phyloP scores from a whole-genome alignment of 2,888 invertebrate species.

The Xestobium rufovillosum region DNA sequence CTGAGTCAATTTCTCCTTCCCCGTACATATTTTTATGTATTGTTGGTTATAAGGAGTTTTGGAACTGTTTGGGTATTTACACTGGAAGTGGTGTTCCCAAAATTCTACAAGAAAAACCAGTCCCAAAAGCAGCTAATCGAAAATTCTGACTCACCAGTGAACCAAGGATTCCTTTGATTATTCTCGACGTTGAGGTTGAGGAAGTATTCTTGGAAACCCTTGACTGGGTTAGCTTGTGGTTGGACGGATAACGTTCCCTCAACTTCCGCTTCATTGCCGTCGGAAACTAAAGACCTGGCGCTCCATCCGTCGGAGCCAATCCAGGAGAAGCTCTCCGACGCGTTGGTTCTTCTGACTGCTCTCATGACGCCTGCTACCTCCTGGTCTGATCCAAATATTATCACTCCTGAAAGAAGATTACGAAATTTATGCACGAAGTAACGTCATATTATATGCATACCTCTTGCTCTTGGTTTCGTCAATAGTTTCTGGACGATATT shows the following conservation, averaged over 20 bases:
- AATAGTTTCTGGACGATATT: conserved; percentile 77
- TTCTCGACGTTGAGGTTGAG: conserved; percentile 73
- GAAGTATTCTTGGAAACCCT: conserved; percentile 83
- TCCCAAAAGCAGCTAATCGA: conserved; percentile 8
- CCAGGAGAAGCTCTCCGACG: conserved; percentile 88
- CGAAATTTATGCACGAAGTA: neutral
- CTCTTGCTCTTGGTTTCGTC: conserved; percentile 81
- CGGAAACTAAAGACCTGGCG: conserved; percentile 75
- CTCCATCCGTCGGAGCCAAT: conserved; percentile 97
- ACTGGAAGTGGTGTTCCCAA: conserved; percentile 92
- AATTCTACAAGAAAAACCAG: conserved; percentile 65
- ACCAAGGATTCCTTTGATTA: conserved; percentile 92
- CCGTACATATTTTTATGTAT: conserved; percentile 65
- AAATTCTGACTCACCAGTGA: conserved; percentile 70
- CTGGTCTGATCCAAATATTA: conserved; percentile 93
- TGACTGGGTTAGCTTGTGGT: conserved; percentile 84
- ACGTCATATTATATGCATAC: conserved; percentile 48
- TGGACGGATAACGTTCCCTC: conserved; percentile 94
- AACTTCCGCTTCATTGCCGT: conserved; percentile 82
- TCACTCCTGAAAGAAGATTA: conserved; percentile 61
- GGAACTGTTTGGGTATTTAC: conserved; percentile 73
- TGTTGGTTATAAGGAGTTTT: conserved; percentile 75
- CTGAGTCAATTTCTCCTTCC: conserved; percentile 63
- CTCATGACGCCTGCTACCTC: conserved; percentile 95
- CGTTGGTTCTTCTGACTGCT: conserved; percentile 79